Evolutionary conservation across 2,797 vertebrate genomes (phyloP).

Genomic region (Tapera naevia): DNA sequence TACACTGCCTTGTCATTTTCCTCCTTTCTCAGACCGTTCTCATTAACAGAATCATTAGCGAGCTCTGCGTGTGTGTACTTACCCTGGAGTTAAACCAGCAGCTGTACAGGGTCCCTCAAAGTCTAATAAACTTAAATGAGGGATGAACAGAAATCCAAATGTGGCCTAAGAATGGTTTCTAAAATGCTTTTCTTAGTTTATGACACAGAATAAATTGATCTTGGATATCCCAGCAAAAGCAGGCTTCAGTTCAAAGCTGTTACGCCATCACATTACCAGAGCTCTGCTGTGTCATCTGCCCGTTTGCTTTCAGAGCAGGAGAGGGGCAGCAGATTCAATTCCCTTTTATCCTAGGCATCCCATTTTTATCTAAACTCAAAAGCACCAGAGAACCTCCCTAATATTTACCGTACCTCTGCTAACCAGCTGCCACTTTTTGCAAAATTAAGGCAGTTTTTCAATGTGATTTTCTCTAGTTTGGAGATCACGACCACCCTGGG

Average conservation of each 20-base stretch:
- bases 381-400: not conserved
- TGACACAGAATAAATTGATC: not conserved
- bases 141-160: constrained; percentile 41
- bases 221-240: not conserved
- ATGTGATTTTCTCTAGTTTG: not conserved
- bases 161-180: not conserved
- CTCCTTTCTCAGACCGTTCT: not conserved
- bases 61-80: constrained; percentile 17
- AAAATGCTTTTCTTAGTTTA: constrained; percentile 4
- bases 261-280: not conserved
- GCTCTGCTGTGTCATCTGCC: not conserved
- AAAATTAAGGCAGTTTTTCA: not conserved
- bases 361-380: not conserved
- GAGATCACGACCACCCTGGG: not conserved
- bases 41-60: constrained; percentile 17
- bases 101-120: constrained; percentile 47
- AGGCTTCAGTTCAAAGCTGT: not conserved
- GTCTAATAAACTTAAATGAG: constrained; percentile 53
- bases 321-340: not conserved
- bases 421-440: not conserved
- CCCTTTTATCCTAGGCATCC: not conserved
- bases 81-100: not conserved
- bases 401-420: not conserved
- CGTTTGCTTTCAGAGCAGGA: not conserved
- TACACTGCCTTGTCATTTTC: not conserved